phyloP scores from a whole-genome alignment of 1,140 invertebrate genomes.

The Pseudomyrmex concolor region DNA sequence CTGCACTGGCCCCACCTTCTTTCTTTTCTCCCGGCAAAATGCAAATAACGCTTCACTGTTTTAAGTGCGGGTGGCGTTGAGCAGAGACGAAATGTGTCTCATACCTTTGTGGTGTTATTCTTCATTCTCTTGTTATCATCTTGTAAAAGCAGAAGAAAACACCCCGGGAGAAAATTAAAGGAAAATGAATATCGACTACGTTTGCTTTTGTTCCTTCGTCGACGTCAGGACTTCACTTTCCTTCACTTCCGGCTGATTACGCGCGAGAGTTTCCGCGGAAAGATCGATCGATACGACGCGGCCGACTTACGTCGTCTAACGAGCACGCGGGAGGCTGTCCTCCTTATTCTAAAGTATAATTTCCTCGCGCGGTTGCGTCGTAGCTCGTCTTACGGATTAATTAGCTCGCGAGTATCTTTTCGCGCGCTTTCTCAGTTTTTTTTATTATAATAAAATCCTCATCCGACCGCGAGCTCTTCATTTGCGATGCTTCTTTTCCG shows the following conservation, averaged over 20 bases:
- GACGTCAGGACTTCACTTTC: conserved; percentile 9
- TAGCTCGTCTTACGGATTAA: conserved; percentile 34
- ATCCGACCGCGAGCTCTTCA: not conserved
- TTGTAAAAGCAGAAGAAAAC: not conserved
- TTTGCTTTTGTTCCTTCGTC: conserved; percentile 14
- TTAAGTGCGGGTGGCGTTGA: not conserved
- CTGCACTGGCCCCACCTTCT: not conserved
- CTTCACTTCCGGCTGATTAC: conserved; percentile 5
- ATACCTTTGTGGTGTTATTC: not conserved
- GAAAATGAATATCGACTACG: conserved; percentile 20
- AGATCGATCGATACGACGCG: conserved; percentile 1
- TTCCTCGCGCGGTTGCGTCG: not conserved
- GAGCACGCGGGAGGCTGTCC: not conserved
- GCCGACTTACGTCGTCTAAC: conserved; percentile 18
- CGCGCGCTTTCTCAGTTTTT: conserved; percentile 26
- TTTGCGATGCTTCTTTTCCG: not conserved
- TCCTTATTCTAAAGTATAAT: conserved; percentile 9
- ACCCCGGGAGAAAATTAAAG: not conserved
- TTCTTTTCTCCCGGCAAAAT: not conserved
- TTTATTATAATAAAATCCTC: conserved; percentile 34
- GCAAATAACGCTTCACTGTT: not conserved
- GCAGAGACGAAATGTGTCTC: not conserved
- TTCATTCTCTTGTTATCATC: not conserved
- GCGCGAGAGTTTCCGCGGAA: not conserved
- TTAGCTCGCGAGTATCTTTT: conserved; percentile 24